These are phyloP conservation scores for Metacarcinus magister DNA, from an alignment of 2,888 invertebrate genomes.

Conservation along the genomic window DNA sequence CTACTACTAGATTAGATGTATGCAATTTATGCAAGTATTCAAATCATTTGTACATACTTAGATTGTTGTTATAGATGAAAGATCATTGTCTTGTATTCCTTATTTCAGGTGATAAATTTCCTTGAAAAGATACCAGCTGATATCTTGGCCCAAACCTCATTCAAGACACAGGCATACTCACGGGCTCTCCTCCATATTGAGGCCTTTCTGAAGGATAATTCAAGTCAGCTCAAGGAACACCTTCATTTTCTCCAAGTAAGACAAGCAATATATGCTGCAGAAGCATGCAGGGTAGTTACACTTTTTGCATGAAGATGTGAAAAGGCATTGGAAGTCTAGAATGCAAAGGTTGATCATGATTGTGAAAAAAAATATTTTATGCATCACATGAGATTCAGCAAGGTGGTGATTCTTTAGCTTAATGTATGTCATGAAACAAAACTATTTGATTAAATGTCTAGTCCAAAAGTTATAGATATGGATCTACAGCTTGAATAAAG, in stretches of 20 bases:
- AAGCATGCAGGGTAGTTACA: too few species aligned
- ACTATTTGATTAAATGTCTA: too few species aligned
- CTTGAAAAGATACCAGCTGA: constrained; percentile 84
- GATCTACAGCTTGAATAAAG: too few species aligned
- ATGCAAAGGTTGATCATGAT: too few species aligned
- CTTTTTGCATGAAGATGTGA: too few species aligned
- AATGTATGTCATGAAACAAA: too few species aligned
- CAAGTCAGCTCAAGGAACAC: constrained; percentile 84
- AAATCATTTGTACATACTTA: background rate
- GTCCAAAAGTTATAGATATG: too few species aligned
- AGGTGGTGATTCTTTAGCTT: too few species aligned
- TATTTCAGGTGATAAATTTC: constrained; percentile 73
- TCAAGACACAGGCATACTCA: constrained; percentile 85
- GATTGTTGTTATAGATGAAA: background rate
- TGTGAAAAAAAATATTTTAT: too few species aligned
- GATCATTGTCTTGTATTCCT: background rate
- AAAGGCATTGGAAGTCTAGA: too few species aligned
- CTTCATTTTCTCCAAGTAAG: constrained; percentile 85
- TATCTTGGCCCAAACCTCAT: constrained; percentile 85
- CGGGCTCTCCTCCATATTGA: constrained; percentile 85
- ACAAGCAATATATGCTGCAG: background rate
- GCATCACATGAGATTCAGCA: too few species aligned
- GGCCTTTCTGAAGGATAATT: constrained; percentile 84
- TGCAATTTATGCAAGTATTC: background rate
- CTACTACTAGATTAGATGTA: background rate